Conservation (phyloP, 2,888 invertebrate species). For the Cerceris ruficornis region DNA sequence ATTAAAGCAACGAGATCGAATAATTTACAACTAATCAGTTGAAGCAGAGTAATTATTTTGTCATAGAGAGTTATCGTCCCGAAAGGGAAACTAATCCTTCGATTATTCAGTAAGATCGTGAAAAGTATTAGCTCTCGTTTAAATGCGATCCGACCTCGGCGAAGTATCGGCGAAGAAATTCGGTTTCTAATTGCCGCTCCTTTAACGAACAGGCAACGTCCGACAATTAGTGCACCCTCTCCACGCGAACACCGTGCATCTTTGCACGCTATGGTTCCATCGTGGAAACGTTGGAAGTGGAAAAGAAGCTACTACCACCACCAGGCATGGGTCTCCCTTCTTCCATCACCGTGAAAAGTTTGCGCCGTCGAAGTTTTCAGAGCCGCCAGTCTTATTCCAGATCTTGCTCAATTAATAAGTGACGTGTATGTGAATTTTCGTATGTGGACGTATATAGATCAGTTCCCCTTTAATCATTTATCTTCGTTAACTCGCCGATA, state of each 20-base stretch:
- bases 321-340: slow-evolving; percentile 59
- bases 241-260: slow-evolving; percentile 24
- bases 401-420: slow-evolving; percentile 77
- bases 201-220: slow-evolving; percentile 51
- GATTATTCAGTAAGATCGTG: slow-evolving; percentile 18
- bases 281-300: slow-evolving; percentile 58
- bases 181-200: slow-evolving; percentile 33
- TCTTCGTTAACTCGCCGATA: not conserved
- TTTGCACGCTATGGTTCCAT: slow-evolving; percentile 10
- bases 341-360: slow-evolving; percentile 50
- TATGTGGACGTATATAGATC: not conserved
- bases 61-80: slow-evolving; percentile 32
- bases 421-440: slow-evolving; percentile 13
- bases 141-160: not conserved
- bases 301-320: slow-evolving; percentile 62
- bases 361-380: slow-evolving; percentile 59
- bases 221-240: slow-evolving; percentile 58
- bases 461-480: not conserved
- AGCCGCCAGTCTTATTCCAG: slow-evolving; percentile 71
- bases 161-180: slow-evolving; percentile 41
- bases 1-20: too few species aligned
- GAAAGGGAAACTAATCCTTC: slow-evolving; percentile 50
- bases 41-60: not conserved
- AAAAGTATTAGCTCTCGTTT: slow-evolving; percentile 15
- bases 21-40: not conserved